phyloP scores from a whole-genome alignment of 2,113 vertebrate species.

The Eclectus roratus region DNA sequence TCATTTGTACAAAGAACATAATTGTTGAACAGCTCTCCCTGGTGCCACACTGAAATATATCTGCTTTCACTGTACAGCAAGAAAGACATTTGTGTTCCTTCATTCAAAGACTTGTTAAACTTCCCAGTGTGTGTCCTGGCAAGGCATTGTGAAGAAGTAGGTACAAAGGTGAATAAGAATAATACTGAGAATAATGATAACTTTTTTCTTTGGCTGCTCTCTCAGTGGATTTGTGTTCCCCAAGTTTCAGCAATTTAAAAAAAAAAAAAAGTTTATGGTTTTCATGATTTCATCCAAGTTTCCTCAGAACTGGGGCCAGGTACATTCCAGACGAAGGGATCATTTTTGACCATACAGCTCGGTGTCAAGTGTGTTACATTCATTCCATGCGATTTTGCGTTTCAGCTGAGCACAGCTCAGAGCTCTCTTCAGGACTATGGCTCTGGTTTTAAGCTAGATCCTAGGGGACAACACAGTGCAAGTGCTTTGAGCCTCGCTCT shows the following conservation, averaged over 20 bases:
- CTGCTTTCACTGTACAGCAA: neutral
- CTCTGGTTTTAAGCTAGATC: neutral
- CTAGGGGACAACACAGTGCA: neutral
- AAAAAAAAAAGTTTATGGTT: neutral
- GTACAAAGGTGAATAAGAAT: slow-evolving; percentile 1
- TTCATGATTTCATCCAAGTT: neutral
- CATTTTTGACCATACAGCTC: neutral
- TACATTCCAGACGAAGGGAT: neutral
- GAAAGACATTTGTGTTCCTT: neutral
- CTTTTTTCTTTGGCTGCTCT: neutral
- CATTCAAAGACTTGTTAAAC: neutral
- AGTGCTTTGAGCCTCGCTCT: neutral
- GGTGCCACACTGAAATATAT: neutral
- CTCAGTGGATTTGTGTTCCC: neutral
- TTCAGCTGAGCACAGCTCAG: neutral
- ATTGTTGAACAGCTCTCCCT: neutral
- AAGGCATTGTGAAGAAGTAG: neutral
- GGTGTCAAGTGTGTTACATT: neutral
- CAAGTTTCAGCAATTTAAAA: neutral
- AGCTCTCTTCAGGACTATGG: neutral
- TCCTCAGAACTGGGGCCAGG: neutral
- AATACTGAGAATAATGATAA: slow-evolving; percentile 12
- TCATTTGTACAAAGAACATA: neutral
- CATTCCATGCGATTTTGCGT: neutral
- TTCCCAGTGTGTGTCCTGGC: neutral